These are phyloP conservation scores for Epinotia nisella DNA, from an alignment of 2,888 invertebrate species.

Conservation along the genomic window DNA sequence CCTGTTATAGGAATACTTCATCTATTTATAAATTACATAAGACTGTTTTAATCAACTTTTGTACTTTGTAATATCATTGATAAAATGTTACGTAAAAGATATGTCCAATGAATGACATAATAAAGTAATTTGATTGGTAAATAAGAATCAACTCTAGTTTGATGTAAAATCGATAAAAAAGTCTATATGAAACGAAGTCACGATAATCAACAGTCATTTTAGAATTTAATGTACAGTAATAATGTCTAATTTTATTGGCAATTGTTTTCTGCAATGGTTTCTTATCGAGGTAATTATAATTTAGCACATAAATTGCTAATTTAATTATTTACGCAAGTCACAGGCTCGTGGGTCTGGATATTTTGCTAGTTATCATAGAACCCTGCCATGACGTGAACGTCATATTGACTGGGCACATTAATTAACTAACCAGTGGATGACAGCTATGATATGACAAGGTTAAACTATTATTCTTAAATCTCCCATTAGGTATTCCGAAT, in stretches of 20 bases:
- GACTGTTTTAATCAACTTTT: conserved; percentile 1
- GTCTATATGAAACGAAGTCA: conserved; percentile 32
- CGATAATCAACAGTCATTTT: conserved; percentile 25
- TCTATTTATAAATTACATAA: neutral
- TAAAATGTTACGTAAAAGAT: conserved; percentile 15
- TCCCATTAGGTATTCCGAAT: no score
- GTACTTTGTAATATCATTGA: conserved; percentile 8
- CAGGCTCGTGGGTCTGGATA: no score
- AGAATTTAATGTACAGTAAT: conserved; percentile 21
- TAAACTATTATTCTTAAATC: no score
- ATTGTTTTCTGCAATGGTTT: conserved; percentile 22
- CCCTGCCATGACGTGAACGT: no score
- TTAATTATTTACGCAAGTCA: neutral
- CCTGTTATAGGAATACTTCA: neutral
- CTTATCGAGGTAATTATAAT: conserved; percentile 27
- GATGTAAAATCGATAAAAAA: conserved; percentile 33
- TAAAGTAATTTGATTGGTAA: conserved; percentile 34
- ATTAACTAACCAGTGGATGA: no score
- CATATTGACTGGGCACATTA: no score
- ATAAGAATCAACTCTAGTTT: conserved; percentile 10
- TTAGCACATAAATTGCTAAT: neutral
- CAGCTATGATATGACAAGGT: no score
- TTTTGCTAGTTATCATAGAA: no score
- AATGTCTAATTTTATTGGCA: conserved; percentile 19
- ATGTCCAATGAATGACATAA: no score